Evolutionary conservation across 2,888 invertebrate species (phyloP), one percentile per base, ranked within the genome.

Genomic region (Drosophila incognita): DNA sequence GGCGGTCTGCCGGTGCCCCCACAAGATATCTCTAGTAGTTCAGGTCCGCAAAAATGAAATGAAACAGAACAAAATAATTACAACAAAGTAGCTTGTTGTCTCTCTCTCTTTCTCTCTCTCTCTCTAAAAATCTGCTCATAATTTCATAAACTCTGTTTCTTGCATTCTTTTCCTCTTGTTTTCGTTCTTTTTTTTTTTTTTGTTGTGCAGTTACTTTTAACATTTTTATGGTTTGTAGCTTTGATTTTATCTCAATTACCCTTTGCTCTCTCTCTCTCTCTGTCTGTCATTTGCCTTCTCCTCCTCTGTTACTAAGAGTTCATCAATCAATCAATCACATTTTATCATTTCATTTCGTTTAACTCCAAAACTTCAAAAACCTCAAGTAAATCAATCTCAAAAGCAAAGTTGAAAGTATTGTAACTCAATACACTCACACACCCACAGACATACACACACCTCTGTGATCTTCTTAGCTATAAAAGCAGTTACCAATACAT

Each of bases 1-100:
- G 92, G 91, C 82, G 89, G 93, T 93, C 93, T 94, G 94, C 92
- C 94, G 91, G 89, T 94, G 94, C 93, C 94, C 93, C 92, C 92
- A 93, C 93, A 93, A 94, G 94, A 93, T 83, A 91, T 93, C 67
- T 93, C 93, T 79, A 93, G 93, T 87, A 93, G 93, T 74, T 93
- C 93, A 93, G 93, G 93, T 93, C 92, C 93, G 92, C 91, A 91
- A 91, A 85, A 73, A 69, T 61, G 57, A 63, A 72, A 54, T 53
- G 29, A 59, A 57, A 35, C 46, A 62, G 46, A 63, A 57, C 64
- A 72, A 73, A 72, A 70, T 78, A 74, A 78, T 75, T 69, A 42
- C 79, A 72, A 65, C 78, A 70, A 74, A 83, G 80, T 85, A 85
- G 87, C 71, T 82, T 74, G 74, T 82, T 83, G 75, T 80, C 72